Evolutionary conservation across 2,888 invertebrate genomes (phyloP), one percentile per base, ranked within the genome.

Genomic region (Lampropteryx suffumata): DNA sequence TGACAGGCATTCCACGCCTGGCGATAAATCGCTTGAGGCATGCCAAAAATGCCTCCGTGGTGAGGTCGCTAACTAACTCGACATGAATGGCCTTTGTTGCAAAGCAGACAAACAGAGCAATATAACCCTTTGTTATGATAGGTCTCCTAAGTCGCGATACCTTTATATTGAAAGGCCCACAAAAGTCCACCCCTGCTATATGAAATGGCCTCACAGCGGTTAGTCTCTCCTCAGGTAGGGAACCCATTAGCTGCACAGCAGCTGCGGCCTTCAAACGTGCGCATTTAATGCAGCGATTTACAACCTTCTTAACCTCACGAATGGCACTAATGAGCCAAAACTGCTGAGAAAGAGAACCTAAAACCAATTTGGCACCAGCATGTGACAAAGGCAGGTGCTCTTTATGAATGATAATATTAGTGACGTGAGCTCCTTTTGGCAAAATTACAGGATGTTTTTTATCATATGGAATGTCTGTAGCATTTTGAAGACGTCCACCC

Each of bases 211-310:
- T 40, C 6, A 21, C 28, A 24, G 51, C 41, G 1, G 33, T 45
- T 3, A 48, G 27, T 12, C 51, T 33, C 21, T 51, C 37, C 7
- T 13, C 35, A 21, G 55, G 55, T 29, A 51, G 13, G 7, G 37
- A 40, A 33, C 55, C 55, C 51, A 56, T 56, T 7, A 51, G 40
- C 28, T 52, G 51, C 6, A 29, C 27, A 5, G 48, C 35, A 14
- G 41, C 35, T 12, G 11, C 13, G 17, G 55, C 55, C 12, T 55
- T 55, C 11, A 44, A 8, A 11, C 44, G 42, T 10, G 35, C 34
- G 46, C 50, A 55, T 9, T 21, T 35, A 7, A 55, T 8, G 24
- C 50, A 55, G 35, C 39, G 42, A 3, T 51, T 24, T 0, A 47
- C 35, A 1, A 55, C 12, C n/a, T 47, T 50, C 30, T 50, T 54